A percentile compares a stretch with the other conserved stretches of the same genome.
phyloP scores from a whole-genome alignment of 2,113 vertebrate genomes.

The Tychaedon coryphoeus region DNA sequence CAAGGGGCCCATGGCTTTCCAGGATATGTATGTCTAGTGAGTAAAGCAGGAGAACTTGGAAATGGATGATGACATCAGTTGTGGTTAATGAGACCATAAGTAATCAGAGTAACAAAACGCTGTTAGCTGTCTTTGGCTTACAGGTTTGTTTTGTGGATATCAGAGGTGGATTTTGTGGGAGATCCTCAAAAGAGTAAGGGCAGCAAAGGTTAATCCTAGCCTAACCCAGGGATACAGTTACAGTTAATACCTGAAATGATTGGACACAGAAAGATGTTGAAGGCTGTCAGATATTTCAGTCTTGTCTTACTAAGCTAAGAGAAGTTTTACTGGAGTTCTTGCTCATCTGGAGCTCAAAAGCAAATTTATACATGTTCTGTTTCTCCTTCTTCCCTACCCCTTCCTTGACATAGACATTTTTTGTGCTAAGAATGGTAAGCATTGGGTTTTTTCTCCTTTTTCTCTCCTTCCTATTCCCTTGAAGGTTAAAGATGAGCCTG shows the following conservation, averaged over 20 bases:
- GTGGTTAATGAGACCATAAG: background rate
- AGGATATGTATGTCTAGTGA: background rate
- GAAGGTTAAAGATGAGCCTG: slow-evolving; percentile 94
- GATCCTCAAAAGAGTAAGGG: background rate
- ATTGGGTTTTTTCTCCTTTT: background rate
- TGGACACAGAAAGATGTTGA: background rate
- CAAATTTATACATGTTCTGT: background rate
- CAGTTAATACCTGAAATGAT: background rate
- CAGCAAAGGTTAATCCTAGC: background rate
- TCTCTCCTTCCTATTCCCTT: background rate
- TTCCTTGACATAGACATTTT: background rate
- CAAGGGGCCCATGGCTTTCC: background rate
- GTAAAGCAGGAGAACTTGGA: background rate
- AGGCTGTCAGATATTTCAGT: background rate
- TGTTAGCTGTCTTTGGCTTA: background rate
- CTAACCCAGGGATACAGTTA: background rate
- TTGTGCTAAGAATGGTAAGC: background rate
- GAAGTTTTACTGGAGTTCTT: background rate
- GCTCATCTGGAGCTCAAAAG: background rate
- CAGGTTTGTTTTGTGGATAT: background rate
- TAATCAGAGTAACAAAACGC: background rate
- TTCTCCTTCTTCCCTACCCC: background rate
- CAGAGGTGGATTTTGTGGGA: background rate
- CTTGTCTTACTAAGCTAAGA: background rate
- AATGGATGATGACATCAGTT: background rate